Percentiles rank a stretch among this genome's conserved stretches.
Conservation (phyloP, 2,113 vertebrate genomes). For the Glaucomys volans region DNA sequence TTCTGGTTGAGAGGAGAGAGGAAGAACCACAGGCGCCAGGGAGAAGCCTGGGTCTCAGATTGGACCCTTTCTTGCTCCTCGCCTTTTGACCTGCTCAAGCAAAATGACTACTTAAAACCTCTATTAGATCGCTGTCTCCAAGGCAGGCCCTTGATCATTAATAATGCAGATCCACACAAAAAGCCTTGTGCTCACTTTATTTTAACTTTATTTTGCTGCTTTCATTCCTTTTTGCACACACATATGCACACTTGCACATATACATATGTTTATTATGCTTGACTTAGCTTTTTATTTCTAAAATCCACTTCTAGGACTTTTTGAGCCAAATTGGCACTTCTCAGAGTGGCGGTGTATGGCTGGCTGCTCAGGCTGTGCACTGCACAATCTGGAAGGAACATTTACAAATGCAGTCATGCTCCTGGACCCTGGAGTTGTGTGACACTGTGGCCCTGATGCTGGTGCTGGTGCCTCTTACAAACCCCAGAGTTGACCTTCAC, state of each 20-base stretch:
- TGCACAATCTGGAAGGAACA: not conserved
- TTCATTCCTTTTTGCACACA: not conserved
- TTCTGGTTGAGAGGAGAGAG: conserved; percentile 13
- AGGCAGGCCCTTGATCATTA: conserved; percentile 17
- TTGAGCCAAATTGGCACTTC: not conserved
- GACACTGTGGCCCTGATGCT: too few relatives aligned
- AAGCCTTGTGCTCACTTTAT: not conserved
- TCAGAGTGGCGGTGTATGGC: not conserved
- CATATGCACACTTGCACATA: not conserved
- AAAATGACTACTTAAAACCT: conserved; percentile 53
- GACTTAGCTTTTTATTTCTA: not conserved
- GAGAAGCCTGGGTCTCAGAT: not conserved
- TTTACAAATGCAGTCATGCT: not conserved
- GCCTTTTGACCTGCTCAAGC: conserved; percentile 41
- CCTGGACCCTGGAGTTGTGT: too few relatives aligned
- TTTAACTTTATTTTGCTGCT: not conserved
- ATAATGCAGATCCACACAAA: conserved; percentile 44
- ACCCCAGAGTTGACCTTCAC: not conserved
- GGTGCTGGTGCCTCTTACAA: not conserved
- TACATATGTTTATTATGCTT: not conserved
- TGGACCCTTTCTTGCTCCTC: not conserved
- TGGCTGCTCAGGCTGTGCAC: not conserved
- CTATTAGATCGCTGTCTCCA: not conserved
- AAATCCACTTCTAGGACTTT: not conserved
- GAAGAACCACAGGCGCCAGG: conserved; percentile 1